Conservation (phyloP, 2,113 vertebrate genomes). For the Hyperoodon ampullatus region DNA sequence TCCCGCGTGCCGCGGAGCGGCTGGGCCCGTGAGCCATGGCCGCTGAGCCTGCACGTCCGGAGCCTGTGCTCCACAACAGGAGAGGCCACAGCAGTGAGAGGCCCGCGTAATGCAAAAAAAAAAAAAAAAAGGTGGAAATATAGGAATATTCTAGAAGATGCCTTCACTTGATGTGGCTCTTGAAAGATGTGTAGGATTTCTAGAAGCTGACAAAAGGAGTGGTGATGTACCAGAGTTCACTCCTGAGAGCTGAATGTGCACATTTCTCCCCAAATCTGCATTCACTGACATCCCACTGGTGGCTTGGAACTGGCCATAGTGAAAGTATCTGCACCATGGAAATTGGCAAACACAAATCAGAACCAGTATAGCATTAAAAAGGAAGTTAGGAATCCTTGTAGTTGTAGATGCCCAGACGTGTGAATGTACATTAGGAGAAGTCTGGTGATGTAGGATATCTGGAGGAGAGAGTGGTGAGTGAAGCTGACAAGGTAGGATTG, state of each 20-base stretch:
- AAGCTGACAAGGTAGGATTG: neutral
- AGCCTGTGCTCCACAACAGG: too few relatives aligned
- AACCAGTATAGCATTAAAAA: neutral
- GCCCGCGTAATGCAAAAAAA: too few relatives aligned
- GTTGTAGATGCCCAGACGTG: neutral
- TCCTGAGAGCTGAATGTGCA: neutral
- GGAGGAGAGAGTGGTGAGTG: neutral
- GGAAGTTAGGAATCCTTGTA: neutral
- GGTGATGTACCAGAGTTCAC: neutral
- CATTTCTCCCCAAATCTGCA: neutral
- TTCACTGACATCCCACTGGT: neutral
- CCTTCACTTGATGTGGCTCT: neutral
- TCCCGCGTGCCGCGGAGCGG: too few relatives aligned
- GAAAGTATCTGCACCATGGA: neutral
- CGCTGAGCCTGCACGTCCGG: too few relatives aligned
- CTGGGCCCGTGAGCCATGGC: too few relatives aligned
- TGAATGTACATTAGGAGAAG: neutral
- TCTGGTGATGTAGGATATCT: neutral
- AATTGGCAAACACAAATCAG: neutral
- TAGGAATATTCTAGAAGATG: neutral
- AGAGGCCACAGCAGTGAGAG: too few relatives aligned
- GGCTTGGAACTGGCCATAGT: neutral
- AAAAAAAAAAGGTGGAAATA: neutral
- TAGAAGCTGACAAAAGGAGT: neutral
- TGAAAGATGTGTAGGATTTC: neutral